Evolutionary conservation across 2,888 invertebrate genomes (phyloP).

Genomic region (Polymixis lichenea): DNA sequence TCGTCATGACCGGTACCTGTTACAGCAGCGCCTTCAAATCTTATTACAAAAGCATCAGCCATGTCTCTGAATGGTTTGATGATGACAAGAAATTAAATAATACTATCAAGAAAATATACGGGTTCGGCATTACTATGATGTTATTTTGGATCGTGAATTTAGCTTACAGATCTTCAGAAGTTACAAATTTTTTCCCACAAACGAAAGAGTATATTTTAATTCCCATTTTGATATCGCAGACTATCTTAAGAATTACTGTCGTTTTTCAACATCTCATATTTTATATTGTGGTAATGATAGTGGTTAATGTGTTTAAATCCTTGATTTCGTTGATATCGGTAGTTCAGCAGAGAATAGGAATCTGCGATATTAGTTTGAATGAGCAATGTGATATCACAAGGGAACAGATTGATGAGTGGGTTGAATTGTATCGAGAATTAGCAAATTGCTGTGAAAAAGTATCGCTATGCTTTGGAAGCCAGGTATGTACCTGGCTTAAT

Average conservation of each 20-base stretch:
- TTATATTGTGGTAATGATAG: background rate
- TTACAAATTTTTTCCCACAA: background rate
- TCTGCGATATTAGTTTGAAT: background rate
- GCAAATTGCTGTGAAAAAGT: conserved; percentile 15
- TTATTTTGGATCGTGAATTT: background rate
- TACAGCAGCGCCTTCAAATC: background rate
- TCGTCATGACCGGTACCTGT: background rate
- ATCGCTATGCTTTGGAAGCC: conserved; percentile 10
- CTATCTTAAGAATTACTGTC: background rate
- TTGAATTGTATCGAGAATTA: conserved; percentile 1
- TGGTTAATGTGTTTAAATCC: background rate
- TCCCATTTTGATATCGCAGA: conserved; percentile 7
- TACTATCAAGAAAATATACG: conserved; percentile 7
- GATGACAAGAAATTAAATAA: conserved; percentile 3
- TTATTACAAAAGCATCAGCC: conserved; percentile 7
- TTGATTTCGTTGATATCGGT: background rate
- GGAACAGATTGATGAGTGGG: background rate
- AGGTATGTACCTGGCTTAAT: background rate
- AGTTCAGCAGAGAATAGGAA: background rate
- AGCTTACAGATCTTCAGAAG: background rate
- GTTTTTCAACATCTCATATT: background rate
- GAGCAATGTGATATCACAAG: background rate
- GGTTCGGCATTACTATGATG: background rate
- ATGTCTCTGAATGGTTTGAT: background rate
- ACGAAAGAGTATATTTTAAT: background rate